phyloP scores from a whole-genome alignment of 2,888 invertebrate genomes.

The Stenchaetothrips biformis region DNA sequence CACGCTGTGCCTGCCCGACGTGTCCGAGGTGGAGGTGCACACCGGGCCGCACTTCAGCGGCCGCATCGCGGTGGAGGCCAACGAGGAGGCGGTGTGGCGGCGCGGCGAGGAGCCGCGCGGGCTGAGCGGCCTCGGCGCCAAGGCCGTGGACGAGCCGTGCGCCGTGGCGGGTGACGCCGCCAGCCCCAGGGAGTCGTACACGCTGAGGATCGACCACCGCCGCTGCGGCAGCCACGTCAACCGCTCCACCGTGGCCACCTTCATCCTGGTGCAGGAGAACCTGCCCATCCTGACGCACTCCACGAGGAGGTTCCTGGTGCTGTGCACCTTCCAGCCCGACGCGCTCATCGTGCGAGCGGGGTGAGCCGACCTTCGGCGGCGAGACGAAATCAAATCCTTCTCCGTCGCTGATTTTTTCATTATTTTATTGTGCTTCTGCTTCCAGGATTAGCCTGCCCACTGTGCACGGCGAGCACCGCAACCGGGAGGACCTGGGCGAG shows the following conservation, averaged over 20 bases:
- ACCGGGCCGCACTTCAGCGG: slow-evolving; percentile 78
- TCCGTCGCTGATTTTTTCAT: not conserved
- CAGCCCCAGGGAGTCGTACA: slow-evolving; percentile 67
- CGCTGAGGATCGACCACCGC: slow-evolving; percentile 66
- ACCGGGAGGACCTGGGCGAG: slow-evolving; percentile 24
- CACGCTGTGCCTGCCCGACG: slow-evolving; percentile 71
- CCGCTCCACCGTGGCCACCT: slow-evolving; percentile 73
- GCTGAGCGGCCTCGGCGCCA: not conserved
- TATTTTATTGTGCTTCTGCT: not conserved
- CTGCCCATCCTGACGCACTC: slow-evolving; percentile 76
- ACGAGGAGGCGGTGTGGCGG: not conserved
- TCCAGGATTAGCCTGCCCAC: slow-evolving; percentile 34
- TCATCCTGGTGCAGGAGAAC: slow-evolving; percentile 78
- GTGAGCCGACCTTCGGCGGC: slow-evolving; percentile 34
- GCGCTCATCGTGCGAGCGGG: slow-evolving; percentile 76
- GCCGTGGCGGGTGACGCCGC: slow-evolving; percentile 68
- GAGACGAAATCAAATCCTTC: not conserved
- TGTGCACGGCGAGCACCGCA: slow-evolving; percentile 28
- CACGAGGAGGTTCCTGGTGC: slow-evolving; percentile 70
- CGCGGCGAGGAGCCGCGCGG: not conserved
- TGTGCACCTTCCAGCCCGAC: slow-evolving; percentile 77
- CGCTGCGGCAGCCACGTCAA: slow-evolving; percentile 71
- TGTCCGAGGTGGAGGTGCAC: slow-evolving; percentile 75
- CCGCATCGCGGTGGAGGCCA: slow-evolving; percentile 66
- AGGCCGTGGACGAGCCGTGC: slow-evolving; percentile 54